A percentile compares a stretch with the other conserved stretches of the same genome.
Evolutionary conservation across 2,113 vertebrate species (phyloP).

Genomic region (Terrapene triunguis): DNA sequence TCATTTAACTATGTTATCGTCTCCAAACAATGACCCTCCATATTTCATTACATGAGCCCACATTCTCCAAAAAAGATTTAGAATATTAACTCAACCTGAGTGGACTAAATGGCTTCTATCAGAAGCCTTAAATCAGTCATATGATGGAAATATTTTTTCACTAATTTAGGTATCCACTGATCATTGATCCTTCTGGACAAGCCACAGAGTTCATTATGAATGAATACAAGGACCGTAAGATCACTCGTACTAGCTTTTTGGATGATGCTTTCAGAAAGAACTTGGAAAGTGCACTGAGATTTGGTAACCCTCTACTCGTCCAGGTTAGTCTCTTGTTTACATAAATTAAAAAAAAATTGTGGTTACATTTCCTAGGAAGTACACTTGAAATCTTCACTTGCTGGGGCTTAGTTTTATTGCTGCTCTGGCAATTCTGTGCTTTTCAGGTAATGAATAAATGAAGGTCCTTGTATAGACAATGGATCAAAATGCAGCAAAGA

Average conservation of each 20-base stretch:
- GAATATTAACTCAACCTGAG: not conserved
- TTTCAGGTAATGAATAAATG: not conserved
- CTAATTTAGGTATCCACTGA: slow-evolving; percentile 90
- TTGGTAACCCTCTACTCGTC: slow-evolving; percentile 96
- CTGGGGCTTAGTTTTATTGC: not conserved
- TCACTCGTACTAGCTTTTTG: slow-evolving; percentile 98
- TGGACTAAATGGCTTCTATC: not conserved
- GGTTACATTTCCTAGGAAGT: not conserved
- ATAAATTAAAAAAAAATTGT: not conserved
- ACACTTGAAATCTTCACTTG: not conserved
- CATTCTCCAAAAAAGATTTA: not conserved
- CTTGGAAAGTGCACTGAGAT: slow-evolving; percentile 95
- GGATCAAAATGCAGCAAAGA: not conserved
- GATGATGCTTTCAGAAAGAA: slow-evolving; percentile 99
- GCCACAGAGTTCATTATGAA: slow-evolving; percentile 99
- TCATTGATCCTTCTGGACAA: slow-evolving; percentile 98
- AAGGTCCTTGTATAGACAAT: not conserved
- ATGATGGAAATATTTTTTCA: not conserved
- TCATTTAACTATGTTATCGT: not conserved
- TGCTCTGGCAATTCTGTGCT: not conserved
- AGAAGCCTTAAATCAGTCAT: not conserved
- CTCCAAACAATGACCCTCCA: not conserved
- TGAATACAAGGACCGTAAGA: slow-evolving; percentile 98
- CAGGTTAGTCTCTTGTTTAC: slow-evolving; percentile 83
- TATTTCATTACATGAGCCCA: not conserved